Conservation (phyloP, 2,888 invertebrate species). For the Lysandra bellargus region DNA sequence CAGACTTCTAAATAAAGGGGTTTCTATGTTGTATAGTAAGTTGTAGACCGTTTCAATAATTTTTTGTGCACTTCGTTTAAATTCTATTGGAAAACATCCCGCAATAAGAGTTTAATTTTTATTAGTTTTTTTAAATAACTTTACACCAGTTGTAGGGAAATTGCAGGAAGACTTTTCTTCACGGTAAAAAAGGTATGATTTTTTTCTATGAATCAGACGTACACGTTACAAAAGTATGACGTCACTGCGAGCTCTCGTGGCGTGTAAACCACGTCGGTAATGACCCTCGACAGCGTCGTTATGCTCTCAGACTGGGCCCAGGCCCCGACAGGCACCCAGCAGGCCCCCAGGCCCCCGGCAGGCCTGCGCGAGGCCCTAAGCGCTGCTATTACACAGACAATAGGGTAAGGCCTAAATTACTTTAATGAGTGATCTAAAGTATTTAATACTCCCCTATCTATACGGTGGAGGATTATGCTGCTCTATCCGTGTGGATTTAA, state of each 20-base stretch:
- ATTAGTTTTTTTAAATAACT: too few species aligned
- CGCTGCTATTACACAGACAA: conserved; percentile 12
- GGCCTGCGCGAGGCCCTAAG: neutral
- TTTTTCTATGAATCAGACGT: neutral
- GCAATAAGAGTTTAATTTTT: too few species aligned
- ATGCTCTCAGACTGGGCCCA: conserved; percentile 8
- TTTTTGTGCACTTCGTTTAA: too few species aligned
- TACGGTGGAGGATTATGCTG: neutral
- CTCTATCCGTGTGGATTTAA: neutral
- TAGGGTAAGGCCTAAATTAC: neutral
- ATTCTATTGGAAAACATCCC: too few species aligned
- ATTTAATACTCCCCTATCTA: neutral
- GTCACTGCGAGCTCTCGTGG: neutral
- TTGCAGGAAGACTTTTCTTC: neutral
- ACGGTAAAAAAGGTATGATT: neutral
- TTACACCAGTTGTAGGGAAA: too few species aligned
- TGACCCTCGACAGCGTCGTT: conserved; percentile 1
- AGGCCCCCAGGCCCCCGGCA: neutral
- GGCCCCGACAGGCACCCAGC: neutral
- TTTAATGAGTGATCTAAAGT: conserved; percentile 7
- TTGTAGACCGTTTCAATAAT: too few species aligned
- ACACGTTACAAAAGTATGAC: neutral
- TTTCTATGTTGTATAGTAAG: too few species aligned
- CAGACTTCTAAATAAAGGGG: too few species aligned
- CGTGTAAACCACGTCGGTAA: neutral